These are phyloP conservation scores for Glaucomys volans DNA, from an alignment of 2,113 vertebrate genomes.

Conservation along the genomic window DNA sequence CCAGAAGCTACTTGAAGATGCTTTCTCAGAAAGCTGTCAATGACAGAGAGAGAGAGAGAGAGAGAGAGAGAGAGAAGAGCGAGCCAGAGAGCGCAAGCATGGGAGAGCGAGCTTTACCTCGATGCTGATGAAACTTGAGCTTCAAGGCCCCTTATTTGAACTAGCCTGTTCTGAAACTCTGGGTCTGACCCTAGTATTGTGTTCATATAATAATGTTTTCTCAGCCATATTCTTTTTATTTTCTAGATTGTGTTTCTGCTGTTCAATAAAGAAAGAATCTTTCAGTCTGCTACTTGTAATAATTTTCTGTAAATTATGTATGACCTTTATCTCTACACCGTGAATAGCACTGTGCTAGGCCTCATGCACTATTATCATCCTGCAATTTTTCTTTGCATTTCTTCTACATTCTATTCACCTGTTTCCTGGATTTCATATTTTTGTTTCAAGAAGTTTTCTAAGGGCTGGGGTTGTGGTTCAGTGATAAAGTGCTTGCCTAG, in stretches of 20 bases:
- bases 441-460: conserved; percentile 26
- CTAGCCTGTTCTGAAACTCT: background rate
- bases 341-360: background rate
- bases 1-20: background rate
- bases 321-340: background rate
- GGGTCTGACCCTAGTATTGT: background rate
- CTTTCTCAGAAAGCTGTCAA: background rate
- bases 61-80: no score
- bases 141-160: background rate
- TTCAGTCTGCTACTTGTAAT: background rate
- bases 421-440: conserved; percentile 20
- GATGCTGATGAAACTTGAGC: background rate
- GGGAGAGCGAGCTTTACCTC: background rate
- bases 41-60: background rate
- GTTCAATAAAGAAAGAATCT: background rate
- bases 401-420: background rate
- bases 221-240: background rate
- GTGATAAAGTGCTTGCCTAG: no score
- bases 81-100: no score
- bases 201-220: background rate
- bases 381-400: background rate
- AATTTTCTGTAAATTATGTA: background rate
- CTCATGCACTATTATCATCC: background rate
- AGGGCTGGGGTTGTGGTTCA: background rate
- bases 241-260: conserved; percentile 33